Base-by-base conservation (phyloP, 1,140 invertebrate species). In the Chelonus insularis region DNA sequence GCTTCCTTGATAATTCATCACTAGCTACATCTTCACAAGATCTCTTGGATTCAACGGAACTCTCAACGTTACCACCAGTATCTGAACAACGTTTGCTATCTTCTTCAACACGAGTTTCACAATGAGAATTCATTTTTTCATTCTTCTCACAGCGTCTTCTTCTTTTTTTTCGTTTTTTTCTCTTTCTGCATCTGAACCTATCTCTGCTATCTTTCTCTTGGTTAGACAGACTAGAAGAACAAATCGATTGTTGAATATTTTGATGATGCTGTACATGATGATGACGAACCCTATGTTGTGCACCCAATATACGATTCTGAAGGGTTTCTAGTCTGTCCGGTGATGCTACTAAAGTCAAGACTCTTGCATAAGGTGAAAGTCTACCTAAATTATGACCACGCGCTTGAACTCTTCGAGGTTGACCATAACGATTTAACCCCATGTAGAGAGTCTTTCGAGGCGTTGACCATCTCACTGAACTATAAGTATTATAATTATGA, bases 401-500 rank as follows among this genome's bases (percentile, higher is more conserved):
- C 16, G 91, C 83, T 77, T 89, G 86, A 36, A 90, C 88, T 64
- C 86, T 85, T 18, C 90, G 81, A 60, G 90, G 86, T 67, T 84
- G 80, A 3, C 92, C 92, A 37, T 83, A 78, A 61, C 86, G 86
- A 73, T 91, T 89, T 41, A 93, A 77, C 20, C 89, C 92, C 69
- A 94, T 79, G 78, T 91, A 94, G 60, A 88, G 80, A 0, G 89
- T 90, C 65, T 88, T 86, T 66, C 84, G 84, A 8, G 82, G 76
- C 68, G 86, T 88, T 7, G 89, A 90, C 84, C 91, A 89, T 73
- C 86, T 86, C 55, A 84, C 85, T 57, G 89, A 91, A 65, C 89
- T 90, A 80, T 94, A 94, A 5, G 89, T 90, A 78, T 93, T 93
- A 84, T 93, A 93, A 75, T 91, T 88, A 75, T 92, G 88, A 73